Evolutionary conservation across 92 coral and sea anemone species (phyloP).

Genomic region (Blastomussa wellsi): DNA sequence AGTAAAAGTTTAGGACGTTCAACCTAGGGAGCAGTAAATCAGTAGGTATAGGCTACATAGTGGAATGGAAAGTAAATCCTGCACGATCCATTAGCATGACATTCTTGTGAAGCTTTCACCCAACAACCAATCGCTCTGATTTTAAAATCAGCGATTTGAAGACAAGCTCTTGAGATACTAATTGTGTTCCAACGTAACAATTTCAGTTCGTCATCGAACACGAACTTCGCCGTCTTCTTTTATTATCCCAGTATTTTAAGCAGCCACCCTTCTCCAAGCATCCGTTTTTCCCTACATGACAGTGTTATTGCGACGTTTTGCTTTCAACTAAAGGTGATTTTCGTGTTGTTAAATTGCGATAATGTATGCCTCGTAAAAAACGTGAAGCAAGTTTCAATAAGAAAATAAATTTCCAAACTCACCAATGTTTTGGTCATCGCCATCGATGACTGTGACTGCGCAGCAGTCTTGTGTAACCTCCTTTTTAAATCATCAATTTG

Average conservation of each 20-base stretch:
- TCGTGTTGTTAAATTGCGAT: no score
- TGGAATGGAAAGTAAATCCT: background rate
- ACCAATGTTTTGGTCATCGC: constrained; percentile 33
- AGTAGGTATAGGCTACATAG: background rate
- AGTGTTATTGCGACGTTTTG: background rate
- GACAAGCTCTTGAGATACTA: background rate
- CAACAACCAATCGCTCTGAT: background rate
- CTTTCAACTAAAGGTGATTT: background rate
- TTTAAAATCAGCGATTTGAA: background rate
- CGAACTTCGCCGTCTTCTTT: no score
- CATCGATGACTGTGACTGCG: constrained; percentile 23
- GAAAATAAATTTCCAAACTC: constrained; percentile 18
- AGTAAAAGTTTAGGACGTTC: background rate
- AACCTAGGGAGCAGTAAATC: background rate
- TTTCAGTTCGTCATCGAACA: no score
- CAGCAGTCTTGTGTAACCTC: constrained; percentile 32
- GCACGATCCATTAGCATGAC: background rate
- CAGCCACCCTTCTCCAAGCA: background rate
- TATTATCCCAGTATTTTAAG: background rate
- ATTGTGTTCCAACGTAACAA: no score
- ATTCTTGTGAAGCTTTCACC: background rate
- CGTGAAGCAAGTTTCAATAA: background rate
- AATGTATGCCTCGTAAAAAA: no score
- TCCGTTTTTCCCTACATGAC: no score
- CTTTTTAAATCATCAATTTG: constrained; percentile 60